Evolutionary conservation across 1,140 invertebrate genomes (phyloP).

Genomic region (Ceratoteleas bidentatus): DNA sequence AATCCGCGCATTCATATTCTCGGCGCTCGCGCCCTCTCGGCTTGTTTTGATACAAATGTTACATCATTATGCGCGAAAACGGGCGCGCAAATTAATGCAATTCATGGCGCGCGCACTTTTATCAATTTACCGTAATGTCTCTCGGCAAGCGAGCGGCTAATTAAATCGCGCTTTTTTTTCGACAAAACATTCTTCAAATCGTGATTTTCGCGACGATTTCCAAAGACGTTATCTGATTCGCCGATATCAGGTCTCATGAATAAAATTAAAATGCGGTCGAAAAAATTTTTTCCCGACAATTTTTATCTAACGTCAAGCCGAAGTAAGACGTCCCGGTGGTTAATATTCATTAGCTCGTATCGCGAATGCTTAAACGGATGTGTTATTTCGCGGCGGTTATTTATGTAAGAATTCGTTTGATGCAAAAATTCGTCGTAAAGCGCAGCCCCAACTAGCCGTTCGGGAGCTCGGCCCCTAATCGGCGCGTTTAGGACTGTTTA

Average conservation of each 20-base stretch:
- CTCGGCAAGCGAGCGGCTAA: slow-evolving; percentile 11
- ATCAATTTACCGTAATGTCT: slow-evolving; percentile 18
- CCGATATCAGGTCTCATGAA: slow-evolving; percentile 21
- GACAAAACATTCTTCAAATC: neutral
- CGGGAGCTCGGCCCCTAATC: no score
- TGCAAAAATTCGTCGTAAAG: no score
- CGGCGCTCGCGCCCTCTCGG: slow-evolving; percentile 3
- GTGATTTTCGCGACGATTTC: slow-evolving; percentile 7
- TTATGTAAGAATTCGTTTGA: no score
- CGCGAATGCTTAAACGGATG: no score
- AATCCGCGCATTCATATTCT: slow-evolving; percentile 53
- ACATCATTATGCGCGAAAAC: slow-evolving; percentile 39
- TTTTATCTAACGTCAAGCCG: no score
- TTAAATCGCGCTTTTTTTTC: slow-evolving; percentile 7
- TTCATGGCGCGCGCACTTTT: slow-evolving; percentile 16
- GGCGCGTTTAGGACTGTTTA: slow-evolving; percentile 1
- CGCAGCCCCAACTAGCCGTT: no score
- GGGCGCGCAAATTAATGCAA: slow-evolving; percentile 26
- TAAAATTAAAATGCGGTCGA: slow-evolving; percentile 26
- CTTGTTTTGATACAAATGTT: slow-evolving; percentile 47
- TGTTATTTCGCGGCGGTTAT: no score
- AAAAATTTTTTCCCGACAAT: no score
- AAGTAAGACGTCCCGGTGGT: no score
- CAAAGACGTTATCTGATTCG: slow-evolving; percentile 15
- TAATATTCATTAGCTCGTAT: no score